Conservation (phyloP, 1,140 invertebrate genomes). For the Drosophila seguyi region DNA sequence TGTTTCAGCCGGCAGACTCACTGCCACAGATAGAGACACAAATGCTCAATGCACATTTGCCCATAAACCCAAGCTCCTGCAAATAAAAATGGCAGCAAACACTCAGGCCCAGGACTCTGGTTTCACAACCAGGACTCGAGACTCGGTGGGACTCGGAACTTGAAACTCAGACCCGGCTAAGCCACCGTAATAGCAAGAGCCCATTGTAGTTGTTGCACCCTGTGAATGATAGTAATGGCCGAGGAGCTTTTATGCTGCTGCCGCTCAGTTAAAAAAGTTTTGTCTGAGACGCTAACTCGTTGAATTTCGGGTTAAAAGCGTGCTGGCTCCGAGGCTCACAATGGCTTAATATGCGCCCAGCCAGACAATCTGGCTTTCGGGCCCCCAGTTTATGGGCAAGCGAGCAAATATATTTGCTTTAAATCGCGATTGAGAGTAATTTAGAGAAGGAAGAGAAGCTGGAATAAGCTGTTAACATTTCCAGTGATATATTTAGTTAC, state of each 20-base stretch:
- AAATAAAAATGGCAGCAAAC: slow-evolving; percentile 80
- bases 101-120: slow-evolving; percentile 49
- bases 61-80: slow-evolving; percentile 54
- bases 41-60: slow-evolving; percentile 69
- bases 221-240: slow-evolving; percentile 80
- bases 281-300: slow-evolving; percentile 72
- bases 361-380: slow-evolving; percentile 19
- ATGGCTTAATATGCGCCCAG: slow-evolving; percentile 67
- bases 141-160: not conserved
- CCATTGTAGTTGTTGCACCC: slow-evolving; percentile 43
- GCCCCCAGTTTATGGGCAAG: slow-evolving; percentile 20
- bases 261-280: slow-evolving; percentile 70
- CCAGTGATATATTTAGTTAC: not conserved
- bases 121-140: slow-evolving; percentile 33
- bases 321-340: slow-evolving; percentile 57
- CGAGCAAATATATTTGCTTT: not conserved
- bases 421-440: not conserved
- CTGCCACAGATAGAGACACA: slow-evolving; percentile 42
- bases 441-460: not conserved
- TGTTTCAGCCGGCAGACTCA: slow-evolving; percentile 9
- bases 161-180: slow-evolving; percentile 12
- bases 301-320: slow-evolving; percentile 74
- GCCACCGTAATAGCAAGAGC: slow-evolving; percentile 50
- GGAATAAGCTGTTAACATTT: not conserved
- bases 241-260: slow-evolving; percentile 69